phyloP scores from a whole-genome alignment of 2,888 invertebrate genomes.

The Calliopum simillimum region DNA sequence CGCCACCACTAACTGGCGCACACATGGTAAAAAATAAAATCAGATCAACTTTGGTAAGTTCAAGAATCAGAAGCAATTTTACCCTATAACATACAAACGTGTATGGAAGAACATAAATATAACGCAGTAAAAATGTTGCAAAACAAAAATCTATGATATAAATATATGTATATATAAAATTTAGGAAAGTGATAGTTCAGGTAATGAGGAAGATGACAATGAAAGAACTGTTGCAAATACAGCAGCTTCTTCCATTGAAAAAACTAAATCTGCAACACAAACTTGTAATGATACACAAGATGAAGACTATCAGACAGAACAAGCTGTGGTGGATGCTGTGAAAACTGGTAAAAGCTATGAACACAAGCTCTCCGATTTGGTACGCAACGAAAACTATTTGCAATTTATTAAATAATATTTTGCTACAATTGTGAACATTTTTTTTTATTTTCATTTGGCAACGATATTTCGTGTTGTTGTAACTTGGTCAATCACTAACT shows the following conservation, averaged over 20 bases:
- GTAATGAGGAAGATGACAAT: conserved; percentile 69
- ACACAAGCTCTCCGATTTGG: conserved; percentile 61
- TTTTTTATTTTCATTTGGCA: conserved; percentile 40
- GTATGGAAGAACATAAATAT: conserved; percentile 7
- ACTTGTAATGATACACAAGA: conserved; percentile 12
- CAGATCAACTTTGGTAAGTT: conserved; percentile 41
- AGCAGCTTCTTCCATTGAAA: conserved; percentile 2
- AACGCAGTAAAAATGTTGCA: neutral
- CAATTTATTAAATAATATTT: conserved; percentile 31
- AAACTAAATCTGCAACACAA: neutral
- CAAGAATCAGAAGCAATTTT: neutral
- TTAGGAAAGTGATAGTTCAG: conserved; percentile 63
- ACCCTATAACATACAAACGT: neutral
- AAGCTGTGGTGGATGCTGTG: neutral
- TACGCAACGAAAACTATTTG: conserved; percentile 52
- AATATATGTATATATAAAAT: conserved; percentile 42
- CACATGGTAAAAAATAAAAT: conserved; percentile 42
- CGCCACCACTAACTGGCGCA: conserved; percentile 20
- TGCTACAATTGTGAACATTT: conserved; percentile 39
- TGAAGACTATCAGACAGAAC: conserved; percentile 7
- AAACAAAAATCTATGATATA: neutral
- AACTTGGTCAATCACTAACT: conserved; percentile 1
- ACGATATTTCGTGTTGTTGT: conserved; percentile 26
- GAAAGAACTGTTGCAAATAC: conserved; percentile 54
- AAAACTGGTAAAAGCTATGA: conserved; percentile 56